Percentiles rank a stretch among this genome's conserved stretches.
Evolutionary conservation across 2,888 invertebrate genomes (phyloP).

Genomic region (Drosophila siamana): DNA sequence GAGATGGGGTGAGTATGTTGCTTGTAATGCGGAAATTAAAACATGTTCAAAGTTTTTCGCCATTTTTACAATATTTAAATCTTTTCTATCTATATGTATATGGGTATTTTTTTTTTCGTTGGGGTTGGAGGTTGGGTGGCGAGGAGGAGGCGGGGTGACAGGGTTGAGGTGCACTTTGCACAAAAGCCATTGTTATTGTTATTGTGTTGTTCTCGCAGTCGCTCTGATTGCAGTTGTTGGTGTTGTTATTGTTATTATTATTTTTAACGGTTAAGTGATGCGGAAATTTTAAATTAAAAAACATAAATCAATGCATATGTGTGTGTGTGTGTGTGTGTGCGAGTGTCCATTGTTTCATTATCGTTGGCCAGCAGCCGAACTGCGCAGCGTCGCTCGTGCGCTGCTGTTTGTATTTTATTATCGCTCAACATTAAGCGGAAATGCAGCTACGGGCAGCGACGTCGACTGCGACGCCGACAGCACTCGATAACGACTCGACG

Average conservation of each 20-base stretch:
- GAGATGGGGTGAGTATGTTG: conserved; percentile 8
- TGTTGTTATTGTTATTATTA: conserved; percentile 54
- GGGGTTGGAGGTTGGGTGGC: no score
- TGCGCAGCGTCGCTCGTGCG: conserved; percentile 12
- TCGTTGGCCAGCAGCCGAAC: conserved; percentile 47
- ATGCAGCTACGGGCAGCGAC: conserved; percentile 62
- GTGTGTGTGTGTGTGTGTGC: conserved; percentile 24
- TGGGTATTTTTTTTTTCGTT: not conserved
- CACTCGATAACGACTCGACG: conserved; percentile 50
- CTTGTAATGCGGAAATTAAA: conserved; percentile 81
- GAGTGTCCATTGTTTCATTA: conserved; percentile 43
- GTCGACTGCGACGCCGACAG: conserved; percentile 19
- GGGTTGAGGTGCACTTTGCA: conserved; percentile 31
- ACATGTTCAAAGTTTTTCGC: conserved; percentile 68
- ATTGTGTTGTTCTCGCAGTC: conserved; percentile 44
- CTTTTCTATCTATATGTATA: conserved; percentile 15
- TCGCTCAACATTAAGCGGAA: conserved; percentile 83
- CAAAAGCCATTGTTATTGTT: conserved; percentile 50
- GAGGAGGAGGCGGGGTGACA: not conserved
- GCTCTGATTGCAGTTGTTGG: conserved; percentile 39
- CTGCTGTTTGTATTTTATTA: conserved; percentile 77
- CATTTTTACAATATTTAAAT: conserved; percentile 49
- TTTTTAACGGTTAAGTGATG: conserved; percentile 83
- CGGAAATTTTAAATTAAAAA: conserved; percentile 86
- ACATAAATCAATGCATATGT: conserved; percentile 84